Percentiles rank a stretch among this genome's conserved stretches.
These are phyloP conservation scores for Rhynchophorus ferrugineus DNA, from an alignment of 1,140 invertebrate genomes.

Conservation along the genomic window DNA sequence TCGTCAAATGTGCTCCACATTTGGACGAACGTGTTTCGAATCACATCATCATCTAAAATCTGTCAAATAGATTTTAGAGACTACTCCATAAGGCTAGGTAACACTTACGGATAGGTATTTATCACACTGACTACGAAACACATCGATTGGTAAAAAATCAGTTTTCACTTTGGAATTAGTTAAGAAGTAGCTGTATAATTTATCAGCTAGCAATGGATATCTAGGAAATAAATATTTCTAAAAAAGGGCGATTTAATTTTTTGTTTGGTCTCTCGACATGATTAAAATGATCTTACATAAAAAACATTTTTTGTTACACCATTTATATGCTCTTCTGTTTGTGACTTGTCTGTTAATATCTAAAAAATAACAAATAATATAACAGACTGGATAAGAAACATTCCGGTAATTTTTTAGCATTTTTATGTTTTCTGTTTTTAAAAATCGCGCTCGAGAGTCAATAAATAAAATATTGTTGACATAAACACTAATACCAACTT, in stretches of 20 bases:
- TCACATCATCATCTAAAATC: conserved; percentile 37
- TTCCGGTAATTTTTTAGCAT: too few species aligned
- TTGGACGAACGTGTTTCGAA: conserved; percentile 32
- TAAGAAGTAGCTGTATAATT: conserved; percentile 58
- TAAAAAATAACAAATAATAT: conserved; percentile 12
- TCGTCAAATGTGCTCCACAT: conserved; percentile 42
- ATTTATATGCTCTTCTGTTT: not conserved
- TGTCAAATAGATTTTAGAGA: conserved; percentile 11
- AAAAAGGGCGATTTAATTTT: conserved; percentile 33
- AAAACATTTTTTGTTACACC: conserved; percentile 1
- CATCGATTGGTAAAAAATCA: conserved; percentile 49
- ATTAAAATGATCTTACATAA: not conserved
- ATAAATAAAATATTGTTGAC: too few species aligned
- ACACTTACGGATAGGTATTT: conserved; percentile 47
- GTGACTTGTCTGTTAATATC: not conserved
- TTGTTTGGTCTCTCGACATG: not conserved
- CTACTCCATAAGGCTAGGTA: not conserved
- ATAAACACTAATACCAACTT: too few species aligned
- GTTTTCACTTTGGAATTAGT: conserved; percentile 51
- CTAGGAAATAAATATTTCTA: conserved; percentile 70
- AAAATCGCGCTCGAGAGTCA: too few species aligned
- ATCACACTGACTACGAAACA: conserved; percentile 65
- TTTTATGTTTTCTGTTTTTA: too few species aligned
- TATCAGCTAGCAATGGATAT: conserved; percentile 61
- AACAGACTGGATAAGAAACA: not conserved